phyloP scores from a whole-genome alignment of 2,797 vertebrate species.

The Brotula barbata region DNA sequence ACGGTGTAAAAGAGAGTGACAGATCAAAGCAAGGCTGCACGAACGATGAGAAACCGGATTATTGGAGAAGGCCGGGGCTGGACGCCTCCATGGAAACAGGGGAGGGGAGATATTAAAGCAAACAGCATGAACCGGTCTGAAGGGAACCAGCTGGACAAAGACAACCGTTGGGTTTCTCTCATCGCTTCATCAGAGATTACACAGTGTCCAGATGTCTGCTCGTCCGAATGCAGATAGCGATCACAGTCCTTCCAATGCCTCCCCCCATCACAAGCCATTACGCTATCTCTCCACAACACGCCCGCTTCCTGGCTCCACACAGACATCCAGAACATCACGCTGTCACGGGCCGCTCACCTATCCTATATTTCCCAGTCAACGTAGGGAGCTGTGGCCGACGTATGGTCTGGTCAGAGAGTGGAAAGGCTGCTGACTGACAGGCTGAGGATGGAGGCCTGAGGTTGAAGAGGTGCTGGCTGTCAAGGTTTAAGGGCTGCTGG shows the following conservation, averaged over 20 bases:
- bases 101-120: slow-evolving; percentile 39
- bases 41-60: slow-evolving; percentile 58
- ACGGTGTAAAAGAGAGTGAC: slow-evolving; percentile 38
- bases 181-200: slow-evolving; percentile 58
- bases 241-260: slow-evolving; percentile 48
- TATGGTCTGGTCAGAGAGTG: slow-evolving; percentile 56
- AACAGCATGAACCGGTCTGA: slow-evolving; percentile 29
- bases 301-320: slow-evolving; percentile 14
- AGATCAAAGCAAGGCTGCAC: slow-evolving; percentile 43
- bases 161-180: slow-evolving; percentile 44
- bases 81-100: slow-evolving; percentile 19
- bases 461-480: slow-evolving; percentile 68
- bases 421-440: slow-evolving; percentile 71
- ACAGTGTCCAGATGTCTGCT: slow-evolving; percentile 48
- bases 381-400: slow-evolving; percentile 35
- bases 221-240: slow-evolving; percentile 58
- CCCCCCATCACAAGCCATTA: slow-evolving; percentile 55
- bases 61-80: slow-evolving; percentile 30
- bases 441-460: slow-evolving; percentile 66
- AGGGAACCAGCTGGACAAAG: slow-evolving; percentile 30
- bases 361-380: slow-evolving; percentile 44
- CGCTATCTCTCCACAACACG: slow-evolving; percentile 43
- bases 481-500: slow-evolving; percentile 71
- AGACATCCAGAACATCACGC: too few species aligned
- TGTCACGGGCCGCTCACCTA: too few species aligned